A percentile compares a stretch with the other conserved stretches of the same genome.
Evolutionary conservation across 2,113 vertebrate species (phyloP).

Genomic region (Pituophis catenifer): DNA sequence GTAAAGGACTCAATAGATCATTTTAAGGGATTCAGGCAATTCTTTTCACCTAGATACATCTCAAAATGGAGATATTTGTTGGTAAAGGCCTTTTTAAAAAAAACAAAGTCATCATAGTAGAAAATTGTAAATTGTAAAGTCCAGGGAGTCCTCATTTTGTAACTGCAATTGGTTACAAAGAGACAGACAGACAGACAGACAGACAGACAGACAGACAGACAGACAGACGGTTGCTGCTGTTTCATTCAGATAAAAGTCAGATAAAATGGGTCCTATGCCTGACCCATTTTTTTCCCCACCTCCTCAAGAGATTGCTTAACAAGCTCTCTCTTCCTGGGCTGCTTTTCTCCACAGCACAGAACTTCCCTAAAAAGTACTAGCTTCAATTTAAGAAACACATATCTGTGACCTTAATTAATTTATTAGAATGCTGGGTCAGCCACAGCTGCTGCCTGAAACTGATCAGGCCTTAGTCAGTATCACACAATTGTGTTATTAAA

Average conservation of each 20-base stretch:
- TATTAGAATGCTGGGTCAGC: neutral
- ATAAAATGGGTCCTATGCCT: neutral
- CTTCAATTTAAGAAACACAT: neutral
- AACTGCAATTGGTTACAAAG: neutral
- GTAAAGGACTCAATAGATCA: neutral
- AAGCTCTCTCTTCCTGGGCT: neutral
- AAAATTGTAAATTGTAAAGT: no score
- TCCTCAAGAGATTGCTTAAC: neutral
- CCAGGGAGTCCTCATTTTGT: neutral
- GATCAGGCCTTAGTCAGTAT: neutral
- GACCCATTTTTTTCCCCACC: neutral
- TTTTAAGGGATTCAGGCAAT: neutral
- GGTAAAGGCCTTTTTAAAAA: neutral
- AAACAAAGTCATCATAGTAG: neutral
- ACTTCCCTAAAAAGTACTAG: neutral
- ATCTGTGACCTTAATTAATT: neutral
- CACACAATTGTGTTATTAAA: neutral
- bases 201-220: no score
- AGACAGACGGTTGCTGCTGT: neutral
- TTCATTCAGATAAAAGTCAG: neutral
- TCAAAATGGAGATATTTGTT: neutral
- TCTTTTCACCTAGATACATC: neutral
- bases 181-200: no score
- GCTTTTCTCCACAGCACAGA: neutral
- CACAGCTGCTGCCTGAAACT: neutral